These are phyloP conservation scores for Stenopsyche tienmushanensis DNA, from an alignment of 1,140 invertebrate genomes.

Conservation along the genomic window DNA sequence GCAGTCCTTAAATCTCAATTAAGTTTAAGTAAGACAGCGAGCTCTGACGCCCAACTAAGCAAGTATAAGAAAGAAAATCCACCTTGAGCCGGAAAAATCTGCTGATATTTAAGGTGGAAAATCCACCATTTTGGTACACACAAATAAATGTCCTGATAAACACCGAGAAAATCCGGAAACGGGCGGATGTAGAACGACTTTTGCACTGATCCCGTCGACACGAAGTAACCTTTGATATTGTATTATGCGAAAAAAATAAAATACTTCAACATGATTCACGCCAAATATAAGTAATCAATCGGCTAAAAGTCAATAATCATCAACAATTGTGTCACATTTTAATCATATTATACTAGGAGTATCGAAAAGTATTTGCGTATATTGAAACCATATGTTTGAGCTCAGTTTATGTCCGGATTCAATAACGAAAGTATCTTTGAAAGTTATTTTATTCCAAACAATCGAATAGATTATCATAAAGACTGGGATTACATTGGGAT, in stretches of 20 bases:
- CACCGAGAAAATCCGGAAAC: slow-evolving; percentile 5
- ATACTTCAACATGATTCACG: background rate
- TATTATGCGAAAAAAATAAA: background rate
- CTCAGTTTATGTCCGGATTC: no score
- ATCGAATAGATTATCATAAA: no score
- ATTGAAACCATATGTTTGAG: no score
- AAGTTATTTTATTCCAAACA: no score
- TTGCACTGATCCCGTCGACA: background rate
- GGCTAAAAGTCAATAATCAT: no score
- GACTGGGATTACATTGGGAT: no score
- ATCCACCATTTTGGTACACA: background rate
- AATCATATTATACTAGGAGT: no score
- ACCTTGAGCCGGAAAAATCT: slow-evolving; percentile 19
- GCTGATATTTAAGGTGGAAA: slow-evolving; percentile 1
- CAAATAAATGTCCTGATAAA: background rate
- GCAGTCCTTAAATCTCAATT: slow-evolving; percentile 41
- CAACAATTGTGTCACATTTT: no score
- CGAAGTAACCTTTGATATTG: background rate
- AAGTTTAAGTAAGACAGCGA: slow-evolving; percentile 41
- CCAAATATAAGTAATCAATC: background rate
- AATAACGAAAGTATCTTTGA: no score
- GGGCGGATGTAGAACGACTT: slow-evolving; percentile 13
- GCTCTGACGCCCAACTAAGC: slow-evolving; percentile 13
- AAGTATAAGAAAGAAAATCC: slow-evolving; percentile 12
- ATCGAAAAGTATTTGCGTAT: no score